phyloP scores from a whole-genome alignment of 2,888 invertebrate species.

The Caenorhabditis uteleia region DNA sequence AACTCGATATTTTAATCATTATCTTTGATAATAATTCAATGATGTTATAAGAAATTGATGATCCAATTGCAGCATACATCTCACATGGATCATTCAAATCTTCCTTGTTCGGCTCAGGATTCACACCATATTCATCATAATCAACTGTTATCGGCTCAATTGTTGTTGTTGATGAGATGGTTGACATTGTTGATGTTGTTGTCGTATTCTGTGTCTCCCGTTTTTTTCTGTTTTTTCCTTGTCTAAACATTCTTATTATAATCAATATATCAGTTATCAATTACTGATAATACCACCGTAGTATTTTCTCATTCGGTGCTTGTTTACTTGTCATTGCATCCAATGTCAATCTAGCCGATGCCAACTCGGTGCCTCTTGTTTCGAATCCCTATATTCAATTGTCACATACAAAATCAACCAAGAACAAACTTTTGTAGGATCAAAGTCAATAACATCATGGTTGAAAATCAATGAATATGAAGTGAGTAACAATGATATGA shows the following conservation, averaged over 20 bases:
- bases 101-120: constrained; percentile 35
- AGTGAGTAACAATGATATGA: constrained; percentile 30
- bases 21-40: constrained; percentile 43
- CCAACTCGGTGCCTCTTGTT: constrained; percentile 43
- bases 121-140: constrained; percentile 53
- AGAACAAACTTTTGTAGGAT: constrained; percentile 37
- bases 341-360: constrained; percentile 38
- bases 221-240: background rate
- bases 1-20: constrained; percentile 47
- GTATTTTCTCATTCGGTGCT: constrained; percentile 18
- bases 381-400: constrained; percentile 43
- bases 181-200: no score
- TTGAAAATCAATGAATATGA: constrained; percentile 24
- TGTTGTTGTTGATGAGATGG: constrained; percentile 3
- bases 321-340: constrained; percentile 31
- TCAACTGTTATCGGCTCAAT: constrained; percentile 39
- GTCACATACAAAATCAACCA: background rate
- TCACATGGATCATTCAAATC: constrained; percentile 49
- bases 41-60: constrained; percentile 31
- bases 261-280: background rate
- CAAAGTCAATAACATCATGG: constrained; percentile 38
- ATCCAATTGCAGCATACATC: constrained; percentile 39
- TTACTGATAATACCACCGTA: constrained; percentile 32
- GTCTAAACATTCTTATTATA: background rate
- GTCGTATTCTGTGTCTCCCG: background rate